phyloP scores from a whole-genome alignment of 2,888 invertebrate genomes.

The Apamea crenata region DNA sequence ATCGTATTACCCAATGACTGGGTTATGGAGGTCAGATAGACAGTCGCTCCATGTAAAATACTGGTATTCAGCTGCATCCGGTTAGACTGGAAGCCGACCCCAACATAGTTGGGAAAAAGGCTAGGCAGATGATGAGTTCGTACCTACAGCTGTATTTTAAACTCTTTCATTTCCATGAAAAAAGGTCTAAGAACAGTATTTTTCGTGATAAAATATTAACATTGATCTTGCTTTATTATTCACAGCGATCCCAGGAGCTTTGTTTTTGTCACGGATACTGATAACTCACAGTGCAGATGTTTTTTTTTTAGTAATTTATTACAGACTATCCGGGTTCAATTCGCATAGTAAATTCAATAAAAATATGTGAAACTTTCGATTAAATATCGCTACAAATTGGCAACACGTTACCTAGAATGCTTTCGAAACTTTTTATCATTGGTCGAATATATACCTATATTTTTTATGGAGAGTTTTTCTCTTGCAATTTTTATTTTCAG shows the following conservation, averaged over 20 bases:
- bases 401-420: not conserved
- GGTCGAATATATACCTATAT: not conserved
- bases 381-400: conserved; percentile 35
- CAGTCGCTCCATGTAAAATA: no score
- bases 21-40: no score
- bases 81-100: no score
- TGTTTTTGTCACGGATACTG: not conserved
- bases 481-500: not conserved
- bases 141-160: not conserved
- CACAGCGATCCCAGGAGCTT: not conserved
- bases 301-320: conserved; percentile 9
- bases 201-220: conserved; percentile 17
- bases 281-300: not conserved
- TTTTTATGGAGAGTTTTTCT: not conserved
- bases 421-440: not conserved
- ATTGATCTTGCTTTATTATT: not conserved
- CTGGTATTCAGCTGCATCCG: no score
- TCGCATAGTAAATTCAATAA: not conserved
- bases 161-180: not conserved
- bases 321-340: not conserved
- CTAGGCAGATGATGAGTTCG: not conserved
- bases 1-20: no score
- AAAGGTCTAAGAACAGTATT: not conserved
- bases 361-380: conserved; percentile 2
- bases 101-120: no score